Evolutionary conservation across 2,797 vertebrate species (phyloP).

Genomic region (Pelochelys cantorii): DNA sequence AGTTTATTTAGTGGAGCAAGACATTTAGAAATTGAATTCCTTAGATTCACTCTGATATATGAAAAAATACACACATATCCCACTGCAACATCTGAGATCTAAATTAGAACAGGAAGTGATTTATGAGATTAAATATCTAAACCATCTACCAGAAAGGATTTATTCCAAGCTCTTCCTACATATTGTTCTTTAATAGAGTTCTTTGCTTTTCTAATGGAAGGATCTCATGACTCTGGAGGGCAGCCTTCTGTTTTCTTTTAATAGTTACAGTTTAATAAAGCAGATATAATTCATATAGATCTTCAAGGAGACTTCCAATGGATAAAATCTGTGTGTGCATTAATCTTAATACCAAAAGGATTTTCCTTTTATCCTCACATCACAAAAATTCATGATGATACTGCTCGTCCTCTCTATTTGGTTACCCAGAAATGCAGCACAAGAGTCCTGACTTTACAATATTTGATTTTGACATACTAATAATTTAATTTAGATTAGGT

Average conservation of each 20-base stretch:
- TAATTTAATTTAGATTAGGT: neutral
- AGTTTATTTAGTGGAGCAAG: slow-evolving; percentile 15
- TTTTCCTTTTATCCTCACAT: slow-evolving; percentile 21
- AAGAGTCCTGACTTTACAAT: neutral
- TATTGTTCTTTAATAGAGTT: slow-evolving; percentile 18
- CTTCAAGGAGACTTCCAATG: slow-evolving; percentile 43
- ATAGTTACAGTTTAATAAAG: slow-evolving; percentile 62
- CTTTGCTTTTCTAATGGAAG: slow-evolving; percentile 48
- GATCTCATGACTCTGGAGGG: neutral
- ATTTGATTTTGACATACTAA: neutral
- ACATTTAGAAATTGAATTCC: slow-evolving; percentile 42
- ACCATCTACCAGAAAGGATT: slow-evolving; percentile 35
- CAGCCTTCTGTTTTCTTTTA: slow-evolving; percentile 54
- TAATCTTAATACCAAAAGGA: slow-evolving; percentile 15
- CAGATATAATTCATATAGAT: slow-evolving; percentile 59
- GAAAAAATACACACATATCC: neutral
- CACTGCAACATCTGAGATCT: slow-evolving; percentile 22
- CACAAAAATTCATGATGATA: slow-evolving; percentile 19
- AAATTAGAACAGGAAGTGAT: slow-evolving; percentile 50
- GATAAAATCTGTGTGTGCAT: slow-evolving; percentile 50
- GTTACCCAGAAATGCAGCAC: neutral
- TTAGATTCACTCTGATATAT: slow-evolving; percentile 33
- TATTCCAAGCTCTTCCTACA: slow-evolving; percentile 27
- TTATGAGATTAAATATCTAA: slow-evolving; percentile 58
- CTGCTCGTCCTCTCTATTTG: neutral